Base-by-base conservation (phyloP, 1,140 invertebrate species). In the Aphelinus atriplicis region DNA sequence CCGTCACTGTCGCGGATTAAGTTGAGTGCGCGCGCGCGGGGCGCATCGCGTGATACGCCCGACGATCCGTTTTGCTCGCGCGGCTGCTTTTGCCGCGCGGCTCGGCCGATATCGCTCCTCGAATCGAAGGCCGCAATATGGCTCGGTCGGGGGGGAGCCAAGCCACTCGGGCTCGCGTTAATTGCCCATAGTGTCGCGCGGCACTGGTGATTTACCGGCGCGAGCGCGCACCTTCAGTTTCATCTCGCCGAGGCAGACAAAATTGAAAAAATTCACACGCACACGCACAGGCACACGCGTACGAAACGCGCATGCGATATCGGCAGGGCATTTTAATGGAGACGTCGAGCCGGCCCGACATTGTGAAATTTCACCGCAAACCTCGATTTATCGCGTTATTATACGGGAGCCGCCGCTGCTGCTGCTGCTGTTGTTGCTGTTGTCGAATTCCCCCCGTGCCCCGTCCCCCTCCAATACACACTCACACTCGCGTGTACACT, bases 371-470 rank as follows among this genome's bases (percentile, higher is more conserved):
- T 73, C 62, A 65, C 71, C 26, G 71, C 53, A 7, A 5, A 53
- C 55, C 3, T 65, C 71, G 71, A 72, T 72, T 72, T 72, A 72
- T 72, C 61, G 71, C 53, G 47, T 57, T 72, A 72, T 72, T 65
- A 72, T 65, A 65, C 71, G 46, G 45, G 45, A 46, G 53, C 69
- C 63, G 66, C 55, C 26, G 71, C 51, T 47, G 47, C 47, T 46
- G 42, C 57, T 53, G 60, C 48, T 51, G 51, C 42, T 61, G 48
- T 45, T 51, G 64, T 60, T 43, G 26, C 42, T 60, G 7, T 42
- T 42, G 3, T 1, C 6, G 57, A 58, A n/a, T 58, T 58, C 5
- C 9, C 56, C 26, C 26, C 26, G 48, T 3, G 4, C 43, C 26
- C 26, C 26, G 26, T 26, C 26, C 26, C 26, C 26, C 26, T 26